Evolutionary conservation across 2,113 vertebrate species (phyloP).

Genomic region (Eulemur rufifrons): DNA sequence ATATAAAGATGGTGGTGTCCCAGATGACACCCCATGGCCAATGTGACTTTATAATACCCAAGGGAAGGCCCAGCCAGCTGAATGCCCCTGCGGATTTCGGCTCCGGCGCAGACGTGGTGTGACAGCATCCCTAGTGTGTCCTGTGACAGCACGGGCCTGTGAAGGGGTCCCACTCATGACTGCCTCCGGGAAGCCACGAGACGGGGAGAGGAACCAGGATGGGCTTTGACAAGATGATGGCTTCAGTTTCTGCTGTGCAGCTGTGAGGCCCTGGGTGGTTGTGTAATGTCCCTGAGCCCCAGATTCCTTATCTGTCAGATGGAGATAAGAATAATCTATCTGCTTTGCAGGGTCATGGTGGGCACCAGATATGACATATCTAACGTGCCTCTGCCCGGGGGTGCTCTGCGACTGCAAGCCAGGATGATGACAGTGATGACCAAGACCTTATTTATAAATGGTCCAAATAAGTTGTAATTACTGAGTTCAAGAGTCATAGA

Average conservation of each 20-base stretch:
- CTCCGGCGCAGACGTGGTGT: too few species aligned
- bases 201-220: too few species aligned
- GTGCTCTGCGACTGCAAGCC: too few species aligned
- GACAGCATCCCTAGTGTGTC: background rate
- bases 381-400: rapidly evolving
- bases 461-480: background rate
- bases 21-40: background rate
- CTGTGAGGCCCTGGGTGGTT: background rate
- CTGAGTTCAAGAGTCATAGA: background rate
- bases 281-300: rapidly evolving
- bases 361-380: rapidly evolving
- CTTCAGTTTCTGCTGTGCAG: background rate
- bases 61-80: too few species aligned
- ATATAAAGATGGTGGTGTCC: background rate
- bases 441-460: background rate
- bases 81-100: background rate
- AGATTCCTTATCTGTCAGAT: background rate
- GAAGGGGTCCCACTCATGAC: background rate
- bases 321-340: too few species aligned
- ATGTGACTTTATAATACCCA: background rate
- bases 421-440: background rate
- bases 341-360: rapidly evolving
- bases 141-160: too few species aligned
- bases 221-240: background rate
- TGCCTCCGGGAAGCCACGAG: background rate